Base-by-base conservation (phyloP, 2,797 vertebrate species). In the Argyrosomus regius region DNA sequence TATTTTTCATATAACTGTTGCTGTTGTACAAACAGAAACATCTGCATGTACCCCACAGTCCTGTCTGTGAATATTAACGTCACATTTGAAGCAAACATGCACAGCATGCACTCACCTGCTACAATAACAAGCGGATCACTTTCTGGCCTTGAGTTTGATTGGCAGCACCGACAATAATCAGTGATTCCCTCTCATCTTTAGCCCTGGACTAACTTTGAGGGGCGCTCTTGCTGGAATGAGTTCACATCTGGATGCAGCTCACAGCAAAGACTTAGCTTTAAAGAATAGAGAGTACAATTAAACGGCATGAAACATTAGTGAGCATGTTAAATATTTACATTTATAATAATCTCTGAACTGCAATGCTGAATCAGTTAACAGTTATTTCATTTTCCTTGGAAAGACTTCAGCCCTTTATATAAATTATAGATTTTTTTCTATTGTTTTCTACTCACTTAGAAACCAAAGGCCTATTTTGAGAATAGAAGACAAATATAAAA, bases 181-280 rank as follows among this genome's bases (percentile, higher is more conserved):
- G 28, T 0, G 12, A 77, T 78, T 81, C 74, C 50, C 62, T 89
- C 70, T 84, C 22, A 81, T 82, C 64, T 80, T 24, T 7, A 43
- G 77, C 68, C 62, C 31, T 60, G 53, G 80, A 16, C 46, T 65
- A 52, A 74, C 58, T 53, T 61, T 58, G 24, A 61, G 10, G 49
- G 60, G 8, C 62, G 43, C 14, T 6, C 41, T 26, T 31, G 46
- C 28, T 79, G 54, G 58, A 75, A 64, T 20, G 22, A 65, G 39
- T 6, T 16, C 50, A 62, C 45, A 65, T 72, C 62, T 46, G 60
- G 54, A 60, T 22, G 69, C 61, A 43, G 24, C 61, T 73, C 71
- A 64, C 63, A 57, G 54, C 13, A 28, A 24, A 45, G 14, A 52
- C 14, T 1, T 8, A 67, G 46, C 45, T 66, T 71, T n/a, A 62